A percentile compares a stretch with the other conserved stretches of the same genome.
Evolutionary conservation across 2,888 invertebrate genomes (phyloP).

Genomic region (Cacoxenus indagator): DNA sequence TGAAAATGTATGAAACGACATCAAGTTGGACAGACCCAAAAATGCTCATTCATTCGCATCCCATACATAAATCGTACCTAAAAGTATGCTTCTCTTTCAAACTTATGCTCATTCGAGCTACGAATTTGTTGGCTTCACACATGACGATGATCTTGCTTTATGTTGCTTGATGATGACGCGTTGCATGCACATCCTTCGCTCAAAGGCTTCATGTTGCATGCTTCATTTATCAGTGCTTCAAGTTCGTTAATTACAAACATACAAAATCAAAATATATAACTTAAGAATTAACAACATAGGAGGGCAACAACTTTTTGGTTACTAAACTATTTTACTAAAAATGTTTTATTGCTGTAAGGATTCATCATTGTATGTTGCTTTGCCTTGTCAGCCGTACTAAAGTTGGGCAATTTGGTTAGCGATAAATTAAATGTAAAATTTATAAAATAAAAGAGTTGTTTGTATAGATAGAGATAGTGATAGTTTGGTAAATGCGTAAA

Average conservation of each 20-base stretch:
- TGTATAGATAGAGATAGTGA: neutral
- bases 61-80: too few species aligned
- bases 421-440: neutral
- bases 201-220: neutral
- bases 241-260: conserved; percentile 3
- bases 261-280: neutral
- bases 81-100: too few species aligned
- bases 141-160: too few species aligned
- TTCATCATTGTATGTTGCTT: too few species aligned
- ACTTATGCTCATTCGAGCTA: too few species aligned
- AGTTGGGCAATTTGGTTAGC: neutral
- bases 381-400: too few species aligned
- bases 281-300: neutral
- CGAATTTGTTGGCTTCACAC: too few species aligned
- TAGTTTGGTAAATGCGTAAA: neutral
- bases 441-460: conserved; percentile 4
- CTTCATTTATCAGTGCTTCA: neutral
- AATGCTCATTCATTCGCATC: too few species aligned
- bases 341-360: neutral
- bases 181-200: too few species aligned
- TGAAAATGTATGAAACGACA: too few species aligned
- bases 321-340: neutral
- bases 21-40: too few species aligned
- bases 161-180: too few species aligned
- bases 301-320: neutral